Conservation (phyloP, 2,113 vertebrate genomes). For the Felis chaus region DNA sequence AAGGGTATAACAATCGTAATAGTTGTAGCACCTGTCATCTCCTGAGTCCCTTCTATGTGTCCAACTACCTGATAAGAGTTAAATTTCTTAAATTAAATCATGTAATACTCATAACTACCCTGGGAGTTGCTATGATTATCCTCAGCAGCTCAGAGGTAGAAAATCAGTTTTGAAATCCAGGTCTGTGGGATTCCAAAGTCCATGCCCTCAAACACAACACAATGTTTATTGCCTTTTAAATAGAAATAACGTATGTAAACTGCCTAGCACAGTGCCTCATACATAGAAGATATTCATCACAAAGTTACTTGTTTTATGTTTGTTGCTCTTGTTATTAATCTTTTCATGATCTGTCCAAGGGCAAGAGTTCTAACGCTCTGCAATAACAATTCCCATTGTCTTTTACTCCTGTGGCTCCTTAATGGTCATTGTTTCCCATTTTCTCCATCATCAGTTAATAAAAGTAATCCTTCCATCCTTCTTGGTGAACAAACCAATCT, state of each 20-base stretch:
- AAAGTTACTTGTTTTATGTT: background rate
- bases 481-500: background rate
- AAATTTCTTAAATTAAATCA: background rate
- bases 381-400: background rate
- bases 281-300: background rate
- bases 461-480: slow-evolving; percentile 1
- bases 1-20: background rate
- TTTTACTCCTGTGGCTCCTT: background rate
- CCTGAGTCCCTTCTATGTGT: background rate
- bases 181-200: background rate
- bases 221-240: background rate
- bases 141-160: background rate
- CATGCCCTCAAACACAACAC: background rate
- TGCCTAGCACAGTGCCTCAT: background rate
- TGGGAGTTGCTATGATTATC: background rate
- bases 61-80: background rate
- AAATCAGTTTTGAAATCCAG: background rate
- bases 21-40: background rate
- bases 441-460: background rate
- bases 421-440: background rate
- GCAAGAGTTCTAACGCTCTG: background rate
- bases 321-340: background rate
- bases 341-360: background rate
- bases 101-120: background rate
- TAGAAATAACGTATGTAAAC: background rate